These are phyloP conservation scores for Alviniconcha marisindica DNA, from an alignment of 1,140 invertebrate genomes.

Conservation along the genomic window DNA sequence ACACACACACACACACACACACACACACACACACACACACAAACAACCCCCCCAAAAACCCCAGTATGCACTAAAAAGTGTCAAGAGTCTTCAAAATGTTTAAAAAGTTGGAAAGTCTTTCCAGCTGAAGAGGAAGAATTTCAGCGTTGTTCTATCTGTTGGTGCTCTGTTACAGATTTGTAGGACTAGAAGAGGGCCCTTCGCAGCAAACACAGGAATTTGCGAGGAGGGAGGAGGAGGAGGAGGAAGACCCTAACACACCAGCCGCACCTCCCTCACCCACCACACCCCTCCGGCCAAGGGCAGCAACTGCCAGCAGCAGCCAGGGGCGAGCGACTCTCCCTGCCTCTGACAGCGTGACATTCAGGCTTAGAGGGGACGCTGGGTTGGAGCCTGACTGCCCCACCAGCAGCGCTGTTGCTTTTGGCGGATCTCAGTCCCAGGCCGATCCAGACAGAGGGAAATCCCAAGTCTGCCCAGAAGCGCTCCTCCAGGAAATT, in stretches of 20 bases:
- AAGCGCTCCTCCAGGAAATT: neutral
- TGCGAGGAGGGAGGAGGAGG: neutral
- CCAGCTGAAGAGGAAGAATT: no score
- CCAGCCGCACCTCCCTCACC: neutral
- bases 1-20: no score
- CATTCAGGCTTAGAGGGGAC: neutral
- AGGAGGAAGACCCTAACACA: neutral
- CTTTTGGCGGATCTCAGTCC: neutral
- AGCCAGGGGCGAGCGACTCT: neutral
- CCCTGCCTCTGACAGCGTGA: neutral
- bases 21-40: no score
- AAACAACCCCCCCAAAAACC: no score
- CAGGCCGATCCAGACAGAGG: neutral
- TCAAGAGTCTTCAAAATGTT: no score
- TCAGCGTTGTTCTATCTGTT: no score
- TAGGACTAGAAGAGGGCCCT: neutral
- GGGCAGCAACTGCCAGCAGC: neutral
- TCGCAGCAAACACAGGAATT: neutral
- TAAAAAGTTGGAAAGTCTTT: no score
- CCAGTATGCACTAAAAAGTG: no score
- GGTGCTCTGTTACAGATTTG: no score
- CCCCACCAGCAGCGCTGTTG: neutral
- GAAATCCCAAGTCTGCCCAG: neutral
- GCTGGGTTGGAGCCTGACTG: neutral
- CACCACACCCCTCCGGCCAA: neutral